Evolutionary conservation across 2,797 vertebrate genomes (phyloP), one percentile per base, ranked within the genome.

Genomic region (Tamandua tetradactyla): DNA sequence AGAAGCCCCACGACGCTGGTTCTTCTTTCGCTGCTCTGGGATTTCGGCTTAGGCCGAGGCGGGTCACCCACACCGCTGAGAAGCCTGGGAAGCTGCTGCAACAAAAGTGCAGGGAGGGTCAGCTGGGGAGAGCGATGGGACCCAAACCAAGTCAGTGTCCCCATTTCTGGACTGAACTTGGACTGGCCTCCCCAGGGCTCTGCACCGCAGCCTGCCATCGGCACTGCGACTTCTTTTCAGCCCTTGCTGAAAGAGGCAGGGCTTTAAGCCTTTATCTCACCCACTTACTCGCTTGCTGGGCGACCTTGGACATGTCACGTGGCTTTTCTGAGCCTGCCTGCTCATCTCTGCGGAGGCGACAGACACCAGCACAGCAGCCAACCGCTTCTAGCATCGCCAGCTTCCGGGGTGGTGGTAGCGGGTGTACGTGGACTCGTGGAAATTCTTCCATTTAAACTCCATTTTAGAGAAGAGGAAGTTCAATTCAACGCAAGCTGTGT

Each of bases 81-180:
- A 97, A 97, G 97, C 95, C 96, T 96, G 97, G 96, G 95, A 97
- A 93, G 87, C 85, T 57, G 12, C 71, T 86, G 79, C 90, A 93
- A 97, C 95, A 96, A 95, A 97, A 94, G 87, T 96, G 9, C 82
- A 44, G 93, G 61, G 93, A 89, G 92, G 95, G 94, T 96, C 95
- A 96, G 90, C 91, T 4, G 42, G 88, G 95, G 96, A 96, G 90
- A 96, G 92, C 0, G 32, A 92, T 89, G 94, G 90, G 90, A 88
- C 82, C 82, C 91, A 81, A 74, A 94, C 92, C 85, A 95, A 94
- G 94, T 96, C 96, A 37, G 92, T 95, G 97, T 95, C 97, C 97
- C 88, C 93, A 94, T 97, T 97, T 97, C 96, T 94, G 57, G 10
- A 32, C 89, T 94, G 92, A 96, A 78, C 57, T 57, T 1, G 2